phyloP scores from a whole-genome alignment of 1,140 invertebrate genomes.

The Steinernema khuongi region DNA sequence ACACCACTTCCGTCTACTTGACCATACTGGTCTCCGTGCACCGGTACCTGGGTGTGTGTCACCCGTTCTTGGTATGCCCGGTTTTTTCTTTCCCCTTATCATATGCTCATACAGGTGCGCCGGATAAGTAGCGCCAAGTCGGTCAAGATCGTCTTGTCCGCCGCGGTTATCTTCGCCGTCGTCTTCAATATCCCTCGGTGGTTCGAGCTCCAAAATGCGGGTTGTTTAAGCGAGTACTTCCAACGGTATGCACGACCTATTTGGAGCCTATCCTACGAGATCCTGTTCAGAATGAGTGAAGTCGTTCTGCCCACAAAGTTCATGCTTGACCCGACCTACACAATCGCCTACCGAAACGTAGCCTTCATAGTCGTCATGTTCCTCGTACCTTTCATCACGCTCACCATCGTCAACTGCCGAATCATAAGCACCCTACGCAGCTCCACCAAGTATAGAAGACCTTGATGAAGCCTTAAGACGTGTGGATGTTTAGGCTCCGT shows the following conservation, averaged over 20 bases:
- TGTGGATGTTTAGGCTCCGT: not conserved
- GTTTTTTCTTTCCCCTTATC: not conserved
- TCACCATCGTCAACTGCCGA: constrained; percentile 27
- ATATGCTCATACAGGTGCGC: constrained; percentile 28
- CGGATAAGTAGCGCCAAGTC: constrained; percentile 23
- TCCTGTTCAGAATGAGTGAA: not conserved
- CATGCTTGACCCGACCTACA: constrained; percentile 25
- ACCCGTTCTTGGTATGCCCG: constrained; percentile 38
- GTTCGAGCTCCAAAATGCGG: constrained; percentile 27
- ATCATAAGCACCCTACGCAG: constrained; percentile 27
- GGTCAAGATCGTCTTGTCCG: constrained; percentile 23
- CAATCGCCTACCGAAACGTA: constrained; percentile 29
- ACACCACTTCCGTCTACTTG: constrained; percentile 35
- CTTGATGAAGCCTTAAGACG: not conserved
- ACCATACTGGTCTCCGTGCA: constrained; percentile 38
- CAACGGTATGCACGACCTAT: not conserved
- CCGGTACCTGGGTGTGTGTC: constrained; percentile 38
- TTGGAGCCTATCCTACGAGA: too few species aligned
- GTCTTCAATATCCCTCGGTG: constrained; percentile 32
- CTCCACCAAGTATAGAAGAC: constrained; percentile 12
- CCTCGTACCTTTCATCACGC: constrained; percentile 28
- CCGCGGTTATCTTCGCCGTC: constrained; percentile 26
- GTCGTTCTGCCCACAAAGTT: constrained; percentile 29
- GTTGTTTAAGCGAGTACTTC: constrained; percentile 22
- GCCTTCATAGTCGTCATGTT: constrained; percentile 39